Evolutionary conservation across 2,797 vertebrate genomes (phyloP).

Genomic region (Bradypodion ventrale): DNA sequence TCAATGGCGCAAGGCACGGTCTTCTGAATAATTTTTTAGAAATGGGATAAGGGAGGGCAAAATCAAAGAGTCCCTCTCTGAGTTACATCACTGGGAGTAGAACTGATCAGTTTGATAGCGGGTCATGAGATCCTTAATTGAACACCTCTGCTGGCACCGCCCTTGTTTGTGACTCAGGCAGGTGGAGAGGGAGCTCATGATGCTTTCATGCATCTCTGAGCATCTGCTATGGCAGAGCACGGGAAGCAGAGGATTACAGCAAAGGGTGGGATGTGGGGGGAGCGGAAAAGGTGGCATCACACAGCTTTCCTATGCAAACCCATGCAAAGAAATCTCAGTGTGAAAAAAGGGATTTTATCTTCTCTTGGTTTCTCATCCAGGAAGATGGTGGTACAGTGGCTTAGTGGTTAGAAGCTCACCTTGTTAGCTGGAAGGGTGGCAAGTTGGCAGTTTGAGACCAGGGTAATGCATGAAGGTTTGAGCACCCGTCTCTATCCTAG

Average conservation of each 20-base stretch:
- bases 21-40: no score
- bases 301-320: background rate
- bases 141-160: background rate
- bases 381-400: no score
- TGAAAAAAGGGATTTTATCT: no score
- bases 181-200: background rate
- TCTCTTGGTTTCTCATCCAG: no score
- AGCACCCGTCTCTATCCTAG: no score
- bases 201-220: background rate
- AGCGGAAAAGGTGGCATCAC: background rate
- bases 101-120: background rate
- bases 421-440: no score
- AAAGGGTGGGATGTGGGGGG: background rate
- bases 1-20: no score
- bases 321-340: no score
- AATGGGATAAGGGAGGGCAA: no score
- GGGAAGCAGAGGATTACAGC: background rate
- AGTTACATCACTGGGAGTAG: background rate
- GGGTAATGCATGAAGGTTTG: no score
- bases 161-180: background rate
- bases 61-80: background rate
- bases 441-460: no score
- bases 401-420: no score
- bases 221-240: background rate
- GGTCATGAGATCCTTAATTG: background rate